A percentile compares a stretch with the other conserved stretches of the same genome.
These are phyloP conservation scores for Battus philenor DNA, from an alignment of 1,140 invertebrate genomes.

Conservation along the genomic window DNA sequence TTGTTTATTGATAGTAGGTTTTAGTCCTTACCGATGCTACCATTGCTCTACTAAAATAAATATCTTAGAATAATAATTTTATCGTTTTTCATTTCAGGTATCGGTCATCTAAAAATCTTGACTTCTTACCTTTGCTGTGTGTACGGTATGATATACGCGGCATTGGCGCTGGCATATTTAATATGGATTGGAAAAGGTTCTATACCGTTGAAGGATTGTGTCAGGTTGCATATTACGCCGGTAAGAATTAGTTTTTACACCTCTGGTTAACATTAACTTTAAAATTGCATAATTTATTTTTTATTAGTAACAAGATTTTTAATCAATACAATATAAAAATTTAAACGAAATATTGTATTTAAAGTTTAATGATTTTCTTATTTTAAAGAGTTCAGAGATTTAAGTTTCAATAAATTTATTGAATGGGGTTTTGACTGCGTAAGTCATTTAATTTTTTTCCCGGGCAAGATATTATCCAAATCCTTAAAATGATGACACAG, in stretches of 20 bases:
- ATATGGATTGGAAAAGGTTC: conserved; percentile 62
- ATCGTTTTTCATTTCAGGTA: conserved; percentile 62
- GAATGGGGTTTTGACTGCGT: no score
- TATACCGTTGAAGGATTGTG: conserved; percentile 58
- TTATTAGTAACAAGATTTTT: neutral
- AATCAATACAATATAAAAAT: no score
- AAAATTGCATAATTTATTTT: neutral
- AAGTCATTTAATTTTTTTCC: no score
- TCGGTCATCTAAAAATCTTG: conserved; percentile 54
- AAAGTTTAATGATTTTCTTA: no score
- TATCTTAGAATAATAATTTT: no score
- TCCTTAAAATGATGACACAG: no score
- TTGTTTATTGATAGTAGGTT: no score
- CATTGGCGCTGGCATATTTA: conserved; percentile 46
- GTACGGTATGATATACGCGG: conserved; percentile 53
- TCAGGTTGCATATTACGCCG: conserved; percentile 55
- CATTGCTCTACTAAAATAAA: no score
- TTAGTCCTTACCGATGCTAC: no score
- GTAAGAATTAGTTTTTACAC: conserved; percentile 34
- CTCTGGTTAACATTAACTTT: conserved; percentile 9
- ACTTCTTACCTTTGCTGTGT: conserved; percentile 56
- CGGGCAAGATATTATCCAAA: no score
- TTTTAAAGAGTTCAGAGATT: neutral
- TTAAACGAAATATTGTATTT: no score
- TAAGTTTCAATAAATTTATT: no score